phyloP scores from a whole-genome alignment of 1,140 invertebrate genomes.

The Cheumatopsyche charites region DNA sequence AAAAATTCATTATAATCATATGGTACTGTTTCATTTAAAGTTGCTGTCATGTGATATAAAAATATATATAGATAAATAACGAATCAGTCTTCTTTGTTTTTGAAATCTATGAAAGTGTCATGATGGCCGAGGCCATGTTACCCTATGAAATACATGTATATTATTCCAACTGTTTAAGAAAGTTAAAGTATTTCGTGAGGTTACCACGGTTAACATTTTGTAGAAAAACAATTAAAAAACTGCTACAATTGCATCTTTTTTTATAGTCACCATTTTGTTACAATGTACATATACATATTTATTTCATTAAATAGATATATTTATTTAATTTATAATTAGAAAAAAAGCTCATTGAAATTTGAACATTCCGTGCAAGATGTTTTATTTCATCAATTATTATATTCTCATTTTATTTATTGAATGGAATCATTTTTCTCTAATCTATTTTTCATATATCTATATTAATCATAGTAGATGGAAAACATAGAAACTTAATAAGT shows the following conservation, averaged over 20 bases:
- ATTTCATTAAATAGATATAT: slow-evolving; percentile 39
- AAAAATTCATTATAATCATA: slow-evolving; percentile 24
- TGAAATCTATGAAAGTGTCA: slow-evolving; percentile 48
- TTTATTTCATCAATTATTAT: slow-evolving; percentile 28
- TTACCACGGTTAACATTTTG: slow-evolving; percentile 42
- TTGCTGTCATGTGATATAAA: slow-evolving; percentile 46
- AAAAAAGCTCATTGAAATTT: slow-evolving; percentile 50
- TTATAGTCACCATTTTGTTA: slow-evolving; percentile 48
- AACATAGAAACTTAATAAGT: slow-evolving; percentile 31
- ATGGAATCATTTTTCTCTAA: slow-evolving; percentile 37
- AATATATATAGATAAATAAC: slow-evolving; percentile 50
- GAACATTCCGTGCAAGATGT: slow-evolving; percentile 49
- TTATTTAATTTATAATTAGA: slow-evolving; percentile 46
- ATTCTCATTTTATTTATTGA: slow-evolving; percentile 26
- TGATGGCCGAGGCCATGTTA: slow-evolving; percentile 27
- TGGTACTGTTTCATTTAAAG: slow-evolving; percentile 45
- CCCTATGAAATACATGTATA: slow-evolving; percentile 35
- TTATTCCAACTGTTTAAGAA: slow-evolving; percentile 45
- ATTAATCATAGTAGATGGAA: slow-evolving; percentile 21
- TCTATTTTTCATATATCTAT: slow-evolving; percentile 35
- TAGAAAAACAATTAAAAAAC: slow-evolving; percentile 44
- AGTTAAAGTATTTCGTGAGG: slow-evolving; percentile 45
- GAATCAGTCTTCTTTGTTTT: slow-evolving; percentile 49
- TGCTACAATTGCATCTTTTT: slow-evolving; percentile 35
- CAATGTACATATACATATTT: slow-evolving; percentile 46